These are phyloP conservation scores for Gobio gobio DNA, from an alignment of 2,113 vertebrate species.

Conservation along the genomic window DNA sequence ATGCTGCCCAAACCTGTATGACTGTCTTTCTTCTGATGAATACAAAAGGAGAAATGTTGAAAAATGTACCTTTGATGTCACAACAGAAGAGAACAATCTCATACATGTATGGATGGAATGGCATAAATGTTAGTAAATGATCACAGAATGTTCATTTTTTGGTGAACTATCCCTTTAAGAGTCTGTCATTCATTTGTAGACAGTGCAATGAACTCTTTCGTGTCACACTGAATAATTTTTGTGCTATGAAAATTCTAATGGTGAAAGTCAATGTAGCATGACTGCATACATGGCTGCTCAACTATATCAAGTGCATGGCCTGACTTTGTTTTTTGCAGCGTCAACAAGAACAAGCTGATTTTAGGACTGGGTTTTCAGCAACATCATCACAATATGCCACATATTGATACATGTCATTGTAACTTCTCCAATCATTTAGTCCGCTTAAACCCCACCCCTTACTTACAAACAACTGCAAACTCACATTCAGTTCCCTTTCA, in stretches of 20 bases:
- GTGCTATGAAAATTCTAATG: background rate
- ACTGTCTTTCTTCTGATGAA: background rate
- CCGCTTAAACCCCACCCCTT: too few species aligned
- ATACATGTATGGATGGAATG: background rate
- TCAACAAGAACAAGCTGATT: background rate
- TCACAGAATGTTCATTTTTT: background rate
- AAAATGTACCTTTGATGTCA: background rate
- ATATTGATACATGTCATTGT: background rate
- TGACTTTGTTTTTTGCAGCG: background rate
- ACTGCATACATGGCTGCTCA: conserved; percentile 26
- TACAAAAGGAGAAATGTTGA: background rate
- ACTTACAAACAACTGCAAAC: too few species aligned
- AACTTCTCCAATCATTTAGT: too few species aligned
- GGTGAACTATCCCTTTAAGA: background rate
- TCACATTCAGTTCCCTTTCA: too few species aligned
- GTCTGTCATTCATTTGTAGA: background rate
- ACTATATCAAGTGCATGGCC: background rate
- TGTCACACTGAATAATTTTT: background rate
- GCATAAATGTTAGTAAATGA: background rate
- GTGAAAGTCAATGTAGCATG: conserved; percentile 16
- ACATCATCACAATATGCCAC: background rate
- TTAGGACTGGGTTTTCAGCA: background rate
- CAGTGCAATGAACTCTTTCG: background rate
- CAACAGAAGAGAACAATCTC: background rate
- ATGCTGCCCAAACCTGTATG: background rate